Evolutionary conservation across 1,140 invertebrate genomes (phyloP), one percentile per base, ranked within the genome.

Genomic region (Chlorops oryzae): DNA sequence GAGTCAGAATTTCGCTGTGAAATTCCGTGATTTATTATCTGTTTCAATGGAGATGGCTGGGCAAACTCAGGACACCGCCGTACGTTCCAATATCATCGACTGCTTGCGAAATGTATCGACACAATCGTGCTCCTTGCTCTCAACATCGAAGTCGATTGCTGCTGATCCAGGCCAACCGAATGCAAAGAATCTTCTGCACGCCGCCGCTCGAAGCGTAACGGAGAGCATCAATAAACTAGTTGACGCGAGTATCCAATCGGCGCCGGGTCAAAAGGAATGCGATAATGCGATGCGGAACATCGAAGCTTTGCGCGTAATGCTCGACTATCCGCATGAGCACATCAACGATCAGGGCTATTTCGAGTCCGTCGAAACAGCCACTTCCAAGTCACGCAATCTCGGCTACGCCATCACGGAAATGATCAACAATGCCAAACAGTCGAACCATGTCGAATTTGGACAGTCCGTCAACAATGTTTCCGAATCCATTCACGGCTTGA

Each of bases 271-370:
- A 75, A 95, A 92, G 67, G 96, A 98, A 65, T 98, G 94, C 73
- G 93, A 96, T 64, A 95, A 90, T 65, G 94, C 96, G 2, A 86
- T 97, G n/a, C 79, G 92, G 47, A 89, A 90, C 65, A 96, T 98
- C 51, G 84, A 93, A 68, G 84, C 88, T 34, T 85, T 91, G 74
- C 79, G 82, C 15, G 83, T 86, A 4, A 75, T 96, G 28, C 74
- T 97, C 22, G 86, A 93, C 52, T 86, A 92, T 73, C 89, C 93
- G 2, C 83, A 79, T 45, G 88, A 96, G 69, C 91, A 94, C 1
- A 79, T 97, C 47, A 94, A 82, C 63, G 89, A 92, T 57, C 80
- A 82, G 40, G 86, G 87, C 1, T 98, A 98, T 75, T 97, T 93
- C 73, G 93, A 96, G 59, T 96, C 92, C 61, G 80, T 98, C 18